Evolutionary conservation across 2,113 vertebrate species (phyloP).

Genomic region (Caloenas nicobarica): DNA sequence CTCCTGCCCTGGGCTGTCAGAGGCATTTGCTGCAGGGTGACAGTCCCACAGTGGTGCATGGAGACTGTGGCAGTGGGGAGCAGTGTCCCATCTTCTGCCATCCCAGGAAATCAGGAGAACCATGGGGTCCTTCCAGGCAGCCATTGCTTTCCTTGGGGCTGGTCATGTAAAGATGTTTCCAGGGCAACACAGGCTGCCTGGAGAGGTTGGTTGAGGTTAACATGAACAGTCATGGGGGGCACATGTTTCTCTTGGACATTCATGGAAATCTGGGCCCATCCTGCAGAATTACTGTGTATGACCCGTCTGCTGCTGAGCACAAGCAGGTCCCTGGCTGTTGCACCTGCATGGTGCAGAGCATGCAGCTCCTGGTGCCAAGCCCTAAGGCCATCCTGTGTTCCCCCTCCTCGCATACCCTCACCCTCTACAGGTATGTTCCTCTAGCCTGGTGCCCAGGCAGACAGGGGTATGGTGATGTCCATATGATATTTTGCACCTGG

Average conservation of each 20-base stretch:
- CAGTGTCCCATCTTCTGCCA: not conserved
- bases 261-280: not conserved
- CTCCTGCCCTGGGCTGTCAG: not conserved
- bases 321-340: not conserved
- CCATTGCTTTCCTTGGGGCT: not conserved
- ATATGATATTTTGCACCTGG: not conserved
- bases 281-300: not conserved
- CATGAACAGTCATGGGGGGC: too few species aligned
- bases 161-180: rapidly evolving
- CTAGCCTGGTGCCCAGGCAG: not conserved
- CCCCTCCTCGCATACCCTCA: not conserved
- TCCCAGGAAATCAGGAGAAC: not conserved
- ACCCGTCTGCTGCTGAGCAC: not conserved
- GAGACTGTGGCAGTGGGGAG: not conserved
- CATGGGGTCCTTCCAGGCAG: not conserved
- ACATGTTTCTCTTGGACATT: not conserved
- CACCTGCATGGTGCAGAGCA: too few species aligned
- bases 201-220: not conserved
- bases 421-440: not conserved
- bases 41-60: not conserved
- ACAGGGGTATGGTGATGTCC: not conserved
- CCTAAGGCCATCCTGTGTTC: not conserved
- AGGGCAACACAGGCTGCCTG: not conserved
- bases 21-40: not conserved
- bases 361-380: not conserved